phyloP scores from a whole-genome alignment of 2,113 vertebrate genomes.

The Mesembrinibis cayennensis region DNA sequence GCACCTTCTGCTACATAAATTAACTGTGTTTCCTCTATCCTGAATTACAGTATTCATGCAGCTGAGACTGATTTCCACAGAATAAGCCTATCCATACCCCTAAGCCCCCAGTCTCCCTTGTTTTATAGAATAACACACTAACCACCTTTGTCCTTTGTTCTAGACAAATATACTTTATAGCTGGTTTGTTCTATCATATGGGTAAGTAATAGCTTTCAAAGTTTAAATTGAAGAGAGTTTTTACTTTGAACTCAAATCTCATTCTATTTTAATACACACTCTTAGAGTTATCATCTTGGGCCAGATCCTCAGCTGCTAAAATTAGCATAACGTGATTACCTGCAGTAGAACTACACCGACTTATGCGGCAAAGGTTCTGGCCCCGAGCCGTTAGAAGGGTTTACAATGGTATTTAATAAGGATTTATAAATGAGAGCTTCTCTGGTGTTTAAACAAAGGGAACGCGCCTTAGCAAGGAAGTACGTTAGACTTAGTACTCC shows the following conservation, averaged over 20 bases:
- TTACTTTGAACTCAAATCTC: conserved; percentile 36
- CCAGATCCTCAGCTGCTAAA: conserved; percentile 11
- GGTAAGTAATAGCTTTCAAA: conserved; percentile 43
- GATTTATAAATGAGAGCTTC: conserved; percentile 60
- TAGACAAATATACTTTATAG: conserved; percentile 33
- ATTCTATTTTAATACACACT: conserved; percentile 26
- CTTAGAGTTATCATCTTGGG: not conserved
- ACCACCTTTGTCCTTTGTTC: conserved; percentile 20
- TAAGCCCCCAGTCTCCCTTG: not conserved
- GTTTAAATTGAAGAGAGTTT: not conserved
- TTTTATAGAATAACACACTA: conserved; percentile 23
- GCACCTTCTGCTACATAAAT: conserved; percentile 23
- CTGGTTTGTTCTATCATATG: not conserved
- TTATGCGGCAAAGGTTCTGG: not conserved
- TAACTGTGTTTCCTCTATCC: not conserved
- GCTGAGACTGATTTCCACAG: conserved; percentile 11
- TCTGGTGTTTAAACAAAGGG: conserved; percentile 68
- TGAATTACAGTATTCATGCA: conserved; percentile 25
- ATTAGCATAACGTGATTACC: not conserved
- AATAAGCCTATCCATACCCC: not conserved
- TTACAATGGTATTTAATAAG: conserved; percentile 29
- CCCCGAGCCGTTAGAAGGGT: conserved; percentile 16
- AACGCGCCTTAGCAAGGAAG: conserved; percentile 32
- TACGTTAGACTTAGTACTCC: not conserved
- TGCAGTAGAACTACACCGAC: not conserved